Conservation (phyloP, 2,888 invertebrate genomes). For the Lycia hirtaria region DNA sequence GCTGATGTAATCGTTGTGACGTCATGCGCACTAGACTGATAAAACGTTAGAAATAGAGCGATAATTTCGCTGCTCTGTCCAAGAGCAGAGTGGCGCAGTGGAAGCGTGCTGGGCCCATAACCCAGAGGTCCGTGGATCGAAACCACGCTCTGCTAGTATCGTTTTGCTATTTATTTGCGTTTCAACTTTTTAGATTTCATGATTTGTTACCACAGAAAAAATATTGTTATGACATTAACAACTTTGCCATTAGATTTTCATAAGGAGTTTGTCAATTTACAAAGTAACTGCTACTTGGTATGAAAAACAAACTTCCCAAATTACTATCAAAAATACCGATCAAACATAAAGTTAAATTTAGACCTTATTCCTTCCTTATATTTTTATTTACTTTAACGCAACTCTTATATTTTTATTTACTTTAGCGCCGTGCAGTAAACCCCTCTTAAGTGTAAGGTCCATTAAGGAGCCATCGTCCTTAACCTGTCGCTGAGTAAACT, state of each 20-base stretch:
- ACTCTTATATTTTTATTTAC: not conserved
- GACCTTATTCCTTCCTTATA: no score
- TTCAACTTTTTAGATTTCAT: conserved; percentile 3
- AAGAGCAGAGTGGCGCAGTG: conserved; percentile 92
- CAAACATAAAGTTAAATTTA: no score
- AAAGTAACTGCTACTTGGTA: no score
- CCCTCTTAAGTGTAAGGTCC: conserved; percentile 6
- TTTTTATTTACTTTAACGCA: no score
- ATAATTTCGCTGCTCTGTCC: conserved; percentile 46
- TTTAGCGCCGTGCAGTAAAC: conserved; percentile 2
- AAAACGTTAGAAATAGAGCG: conserved; percentile 26
- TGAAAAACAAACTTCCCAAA: no score
- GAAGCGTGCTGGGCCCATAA: conserved; percentile 94
- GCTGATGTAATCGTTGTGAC: conserved; percentile 38
- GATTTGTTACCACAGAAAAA: no score
- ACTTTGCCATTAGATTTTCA: no score
- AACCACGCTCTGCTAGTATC: conserved; percentile 90
- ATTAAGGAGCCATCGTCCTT: conserved; percentile 20
- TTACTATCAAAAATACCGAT: no score
- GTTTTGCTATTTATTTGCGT: conserved; percentile 42
- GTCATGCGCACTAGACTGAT: conserved; percentile 46
- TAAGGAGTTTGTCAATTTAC: no score
- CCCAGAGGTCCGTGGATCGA: conserved; percentile 96
- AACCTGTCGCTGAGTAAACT: conserved; percentile 18
- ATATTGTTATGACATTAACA: no score